Evolutionary conservation across 2,888 invertebrate species (phyloP), one percentile per base, ranked within the genome.

Genomic region (Apodemia zela): DNA sequence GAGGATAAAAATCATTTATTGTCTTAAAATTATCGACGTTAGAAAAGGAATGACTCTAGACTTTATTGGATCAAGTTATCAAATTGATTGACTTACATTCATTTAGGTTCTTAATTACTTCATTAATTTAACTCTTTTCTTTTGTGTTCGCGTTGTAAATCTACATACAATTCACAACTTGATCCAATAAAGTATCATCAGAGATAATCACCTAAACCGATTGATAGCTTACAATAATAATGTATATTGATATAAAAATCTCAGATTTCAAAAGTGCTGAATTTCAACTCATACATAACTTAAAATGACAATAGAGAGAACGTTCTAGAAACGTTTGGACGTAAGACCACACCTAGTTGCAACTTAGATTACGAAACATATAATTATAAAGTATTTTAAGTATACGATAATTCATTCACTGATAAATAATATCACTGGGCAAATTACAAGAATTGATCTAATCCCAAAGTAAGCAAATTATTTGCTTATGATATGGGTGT

Each of bases 11-110:
- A 59, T 59, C 75, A 80, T 77, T 79, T 81, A 82, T 84, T 84
- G 81, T 85, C 81, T 69, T 78, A 77, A 76, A 79, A 77, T 72
- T 74, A 75, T 72, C 70, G 61, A 66, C 71, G 74, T 63, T 59
- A 59, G 62, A 60, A 71, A 72, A 73, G 77, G 74, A 80, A 82
- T 81, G 81, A 79, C 75, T 63, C 68, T 69, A 73, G 72, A 69
- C 72, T 68, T 65, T 59, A 59, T 49, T 63, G 59, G 57, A 63
- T 33, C n/a, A 54, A 62, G 49, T 54, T 59, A 57, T 57, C 60
- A 57, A 61, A 57, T 57, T 15, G 33, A 33, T 18, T 17, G 3
- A 3, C 0, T n/a, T n/a, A n/a, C n/a, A n/a, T n/a, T n/a, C n/a
- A n/a, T n/a, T n/a, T n/a, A n/a, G n/a, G n/a, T n/a, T n/a, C n/a